These are phyloP conservation scores for Acleris emargana DNA, from an alignment of 2,888 invertebrate species.

Conservation along the genomic window DNA sequence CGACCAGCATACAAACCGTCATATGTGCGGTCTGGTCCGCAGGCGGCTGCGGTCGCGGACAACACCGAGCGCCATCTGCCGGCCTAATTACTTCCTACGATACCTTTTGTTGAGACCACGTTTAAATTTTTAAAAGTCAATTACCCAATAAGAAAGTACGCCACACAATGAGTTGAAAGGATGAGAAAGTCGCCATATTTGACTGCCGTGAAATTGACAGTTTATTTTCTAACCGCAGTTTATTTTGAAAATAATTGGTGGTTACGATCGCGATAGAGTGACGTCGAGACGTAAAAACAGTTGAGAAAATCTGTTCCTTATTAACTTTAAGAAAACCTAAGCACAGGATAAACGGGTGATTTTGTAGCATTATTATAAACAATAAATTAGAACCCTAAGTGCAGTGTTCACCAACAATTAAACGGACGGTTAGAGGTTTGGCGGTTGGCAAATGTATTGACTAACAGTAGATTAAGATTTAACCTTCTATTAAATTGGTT, in stretches of 20 bases:
- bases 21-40: slow-evolving; percentile 38
- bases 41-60: slow-evolving; percentile 46
- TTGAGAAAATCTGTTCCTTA: not conserved
- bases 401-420: too few relatives aligned
- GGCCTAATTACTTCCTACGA: slow-evolving; percentile 75
- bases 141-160: slow-evolving; percentile 74
- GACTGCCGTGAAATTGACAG: slow-evolving; percentile 72
- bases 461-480: too few relatives aligned
- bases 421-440: too few relatives aligned
- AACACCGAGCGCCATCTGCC: slow-evolving; percentile 71
- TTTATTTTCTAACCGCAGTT: slow-evolving; percentile 64
- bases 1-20: not conserved
- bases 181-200: slow-evolving; percentile 67
- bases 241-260: slow-evolving; percentile 51
- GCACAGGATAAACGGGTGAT: too few relatives aligned
- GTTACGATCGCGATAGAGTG: slow-evolving; percentile 29
- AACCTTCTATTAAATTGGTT: too few relatives aligned
- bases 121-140: slow-evolving; percentile 67
- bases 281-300: slow-evolving; percentile 4
- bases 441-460: too few relatives aligned
- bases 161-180: slow-evolving; percentile 60
- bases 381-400: too few relatives aligned
- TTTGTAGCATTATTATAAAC: too few relatives aligned
- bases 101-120: slow-evolving; percentile 37
- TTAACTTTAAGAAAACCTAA: not conserved